phyloP scores from a whole-genome alignment of 2,113 vertebrate species.

The Sphyrna mokarran region DNA sequence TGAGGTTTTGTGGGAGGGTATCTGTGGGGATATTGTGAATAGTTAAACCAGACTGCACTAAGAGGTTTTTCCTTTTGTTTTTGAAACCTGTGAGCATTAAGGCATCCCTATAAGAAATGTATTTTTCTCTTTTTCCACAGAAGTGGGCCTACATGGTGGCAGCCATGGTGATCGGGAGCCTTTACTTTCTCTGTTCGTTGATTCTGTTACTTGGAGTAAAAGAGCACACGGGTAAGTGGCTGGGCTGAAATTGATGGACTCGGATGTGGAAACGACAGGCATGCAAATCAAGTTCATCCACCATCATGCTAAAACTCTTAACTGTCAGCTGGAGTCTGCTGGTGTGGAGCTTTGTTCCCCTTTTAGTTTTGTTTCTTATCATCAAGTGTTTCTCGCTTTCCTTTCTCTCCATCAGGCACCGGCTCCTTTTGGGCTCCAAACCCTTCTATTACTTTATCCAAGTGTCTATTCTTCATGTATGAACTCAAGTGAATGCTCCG shows the following conservation, averaged over 20 bases:
- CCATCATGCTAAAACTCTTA: background rate
- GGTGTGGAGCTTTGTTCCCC: background rate
- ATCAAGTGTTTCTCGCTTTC: background rate
- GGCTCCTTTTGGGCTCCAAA: background rate
- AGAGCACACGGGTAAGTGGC: constrained; percentile 55
- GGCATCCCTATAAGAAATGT: background rate
- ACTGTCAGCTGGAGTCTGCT: background rate
- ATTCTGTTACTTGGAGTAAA: constrained; percentile 59
- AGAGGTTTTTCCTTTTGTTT: background rate
- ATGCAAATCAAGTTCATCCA: background rate
- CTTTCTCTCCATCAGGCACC: background rate
- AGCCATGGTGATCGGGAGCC: constrained; percentile 49
- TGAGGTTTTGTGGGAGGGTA: background rate
- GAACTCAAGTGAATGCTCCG: background rate
- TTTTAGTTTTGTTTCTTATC: background rate
- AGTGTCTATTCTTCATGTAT: background rate
- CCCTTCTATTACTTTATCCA: background rate
- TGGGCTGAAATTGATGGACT: background rate
- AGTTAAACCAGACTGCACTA: background rate
- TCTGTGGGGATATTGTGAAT: background rate
- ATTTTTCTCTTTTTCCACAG: constrained; percentile 43
- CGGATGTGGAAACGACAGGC: background rate
- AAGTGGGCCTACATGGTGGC: constrained; percentile 53
- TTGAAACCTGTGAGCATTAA: background rate
- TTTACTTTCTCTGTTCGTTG: constrained; percentile 60